phyloP scores from a whole-genome alignment of 2,797 vertebrate species.

The Sebastes trivittatus region DNA sequence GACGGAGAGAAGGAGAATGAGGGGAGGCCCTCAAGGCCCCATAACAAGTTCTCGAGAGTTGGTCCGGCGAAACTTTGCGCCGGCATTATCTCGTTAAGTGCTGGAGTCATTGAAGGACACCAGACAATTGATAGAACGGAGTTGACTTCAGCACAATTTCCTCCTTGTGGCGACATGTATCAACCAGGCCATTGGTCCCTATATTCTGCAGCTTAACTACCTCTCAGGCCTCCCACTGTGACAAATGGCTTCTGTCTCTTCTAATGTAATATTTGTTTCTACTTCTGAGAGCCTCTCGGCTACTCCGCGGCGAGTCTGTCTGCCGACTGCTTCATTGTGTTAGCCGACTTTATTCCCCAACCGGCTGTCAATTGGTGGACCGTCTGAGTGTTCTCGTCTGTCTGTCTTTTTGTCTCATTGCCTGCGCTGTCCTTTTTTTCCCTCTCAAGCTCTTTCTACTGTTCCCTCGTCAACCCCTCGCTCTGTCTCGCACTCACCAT shows the following conservation, averaged over 20 bases:
- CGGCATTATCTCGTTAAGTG: conserved; percentile 61
- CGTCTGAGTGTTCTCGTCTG: conserved; percentile 72
- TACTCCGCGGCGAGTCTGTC: conserved; percentile 64
- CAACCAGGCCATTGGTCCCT: conserved; percentile 61
- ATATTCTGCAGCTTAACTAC: conserved; percentile 83
- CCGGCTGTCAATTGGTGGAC: conserved; percentile 69
- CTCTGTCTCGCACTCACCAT: conserved; percentile 49
- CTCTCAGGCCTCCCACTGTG: conserved; percentile 79
- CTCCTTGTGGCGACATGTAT: conserved; percentile 80
- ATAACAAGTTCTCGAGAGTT: conserved; percentile 61
- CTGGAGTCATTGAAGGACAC: conserved; percentile 71
- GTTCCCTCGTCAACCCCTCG: conserved; percentile 54
- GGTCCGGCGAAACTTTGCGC: conserved; percentile 43
- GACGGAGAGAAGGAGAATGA: not conserved
- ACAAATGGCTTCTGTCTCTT: conserved; percentile 90
- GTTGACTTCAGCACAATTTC: conserved; percentile 88
- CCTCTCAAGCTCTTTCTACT: conserved; percentile 26
- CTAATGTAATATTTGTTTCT: conserved; percentile 85
- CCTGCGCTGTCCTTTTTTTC: conserved; percentile 18
- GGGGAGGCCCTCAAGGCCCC: conserved; percentile 37
- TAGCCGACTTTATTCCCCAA: conserved; percentile 77
- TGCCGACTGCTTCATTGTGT: conserved; percentile 77
- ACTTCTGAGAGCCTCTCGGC: conserved; percentile 75
- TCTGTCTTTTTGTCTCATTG: conserved; percentile 77
- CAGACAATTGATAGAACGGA: conserved; percentile 85